phyloP scores from a whole-genome alignment of 2,888 invertebrate genomes.

The Eristalinus aeneus region DNA sequence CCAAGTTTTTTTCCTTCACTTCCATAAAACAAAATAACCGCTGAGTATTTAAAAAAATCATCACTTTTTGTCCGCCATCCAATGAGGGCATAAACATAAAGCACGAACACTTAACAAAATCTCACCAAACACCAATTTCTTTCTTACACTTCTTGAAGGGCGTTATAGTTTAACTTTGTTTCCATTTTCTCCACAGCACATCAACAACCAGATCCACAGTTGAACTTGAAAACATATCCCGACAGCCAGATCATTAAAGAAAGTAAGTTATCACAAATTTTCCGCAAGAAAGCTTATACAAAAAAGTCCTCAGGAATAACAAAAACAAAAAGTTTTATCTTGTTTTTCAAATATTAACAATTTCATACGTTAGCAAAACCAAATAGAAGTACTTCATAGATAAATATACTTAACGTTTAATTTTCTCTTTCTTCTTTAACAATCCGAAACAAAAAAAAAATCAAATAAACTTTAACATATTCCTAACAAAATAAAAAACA shows the following conservation, averaged over 20 bases:
- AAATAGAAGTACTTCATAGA: slow-evolving; percentile 33
- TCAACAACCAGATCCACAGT: slow-evolving; percentile 77
- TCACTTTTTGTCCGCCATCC: too few species aligned
- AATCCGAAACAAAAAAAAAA: slow-evolving; percentile 47
- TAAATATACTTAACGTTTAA: slow-evolving; percentile 45
- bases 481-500: slow-evolving; percentile 39
- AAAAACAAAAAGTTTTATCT: background rate
- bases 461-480: slow-evolving; percentile 67
- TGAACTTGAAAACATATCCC: slow-evolving; percentile 89
- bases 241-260: slow-evolving; percentile 89
- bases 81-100: background rate
- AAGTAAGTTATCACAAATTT: slow-evolving; percentile 84
- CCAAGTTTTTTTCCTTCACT: too few species aligned
- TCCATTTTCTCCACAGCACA: slow-evolving; percentile 30
- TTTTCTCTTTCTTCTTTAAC: slow-evolving; percentile 70
- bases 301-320: background rate
- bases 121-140: background rate
- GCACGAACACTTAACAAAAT: background rate
- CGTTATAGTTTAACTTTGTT: background rate
- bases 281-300: background rate
- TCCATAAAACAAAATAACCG: too few species aligned
- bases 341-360: background rate
- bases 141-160: background rate
- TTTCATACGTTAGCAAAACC: background rate
- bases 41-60: too few species aligned